phyloP scores from a whole-genome alignment of 2,888 invertebrate genomes.

The Scrobipalpa costella region DNA sequence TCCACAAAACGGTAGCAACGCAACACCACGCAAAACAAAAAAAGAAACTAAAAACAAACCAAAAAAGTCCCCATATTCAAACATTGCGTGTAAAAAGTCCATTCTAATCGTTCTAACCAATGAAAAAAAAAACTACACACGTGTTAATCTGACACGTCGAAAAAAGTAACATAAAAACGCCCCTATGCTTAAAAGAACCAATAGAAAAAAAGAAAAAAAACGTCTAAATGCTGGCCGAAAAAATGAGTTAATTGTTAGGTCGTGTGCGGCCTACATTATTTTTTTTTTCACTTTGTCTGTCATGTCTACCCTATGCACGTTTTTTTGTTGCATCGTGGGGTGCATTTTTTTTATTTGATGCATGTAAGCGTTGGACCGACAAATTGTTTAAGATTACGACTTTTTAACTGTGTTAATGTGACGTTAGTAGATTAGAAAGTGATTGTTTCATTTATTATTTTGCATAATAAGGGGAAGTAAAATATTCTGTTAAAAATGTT shows the following conservation, averaged over 20 bases:
- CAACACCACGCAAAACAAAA: slow-evolving; percentile 32
- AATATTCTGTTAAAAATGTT: no score
- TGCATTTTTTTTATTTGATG: slow-evolving; percentile 68
- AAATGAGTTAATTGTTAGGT: slow-evolving; percentile 70
- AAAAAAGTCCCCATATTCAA: slow-evolving; percentile 54
- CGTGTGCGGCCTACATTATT: slow-evolving; percentile 71
- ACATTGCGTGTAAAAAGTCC: slow-evolving; percentile 66
- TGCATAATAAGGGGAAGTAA: background rate
- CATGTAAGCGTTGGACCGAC: slow-evolving; percentile 49
- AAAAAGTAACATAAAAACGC: slow-evolving; percentile 58
- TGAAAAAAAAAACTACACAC: slow-evolving; percentile 49
- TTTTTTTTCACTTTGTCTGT: slow-evolving; percentile 55
- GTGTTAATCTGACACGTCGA: slow-evolving; percentile 65
- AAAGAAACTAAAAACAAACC: slow-evolving; percentile 33
- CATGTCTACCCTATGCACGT: slow-evolving; percentile 44
- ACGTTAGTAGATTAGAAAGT: slow-evolving; percentile 42
- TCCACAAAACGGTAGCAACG: slow-evolving; percentile 47
- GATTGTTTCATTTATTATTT: background rate
- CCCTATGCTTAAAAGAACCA: slow-evolving; percentile 61
- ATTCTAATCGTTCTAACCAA: slow-evolving; percentile 56
- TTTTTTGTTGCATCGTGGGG: slow-evolving; percentile 55
- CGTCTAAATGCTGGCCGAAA: slow-evolving; percentile 54
- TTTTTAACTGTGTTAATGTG: slow-evolving; percentile 54
- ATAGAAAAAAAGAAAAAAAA: slow-evolving; percentile 55
- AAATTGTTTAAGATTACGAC: slow-evolving; percentile 68